Conservation (phyloP, 37 sponge, comb jelly and placozoan genomes). For the Tethya wilhelma region DNA sequence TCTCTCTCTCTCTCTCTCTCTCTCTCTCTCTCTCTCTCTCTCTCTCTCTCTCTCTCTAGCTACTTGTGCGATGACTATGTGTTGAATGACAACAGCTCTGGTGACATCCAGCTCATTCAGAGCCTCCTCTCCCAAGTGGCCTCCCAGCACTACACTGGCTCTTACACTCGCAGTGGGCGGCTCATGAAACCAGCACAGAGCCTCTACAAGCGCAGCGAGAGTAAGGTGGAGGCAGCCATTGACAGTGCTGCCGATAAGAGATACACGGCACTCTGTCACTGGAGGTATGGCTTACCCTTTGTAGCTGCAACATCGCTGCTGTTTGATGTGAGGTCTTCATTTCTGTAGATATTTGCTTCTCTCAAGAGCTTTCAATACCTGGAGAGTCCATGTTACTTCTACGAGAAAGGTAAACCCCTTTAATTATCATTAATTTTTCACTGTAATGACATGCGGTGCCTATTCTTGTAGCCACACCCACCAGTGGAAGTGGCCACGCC, state of each 20-base stretch:
- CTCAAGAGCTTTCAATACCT: neutral
- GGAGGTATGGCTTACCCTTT: constrained; percentile 21
- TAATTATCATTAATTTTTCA: neutral
- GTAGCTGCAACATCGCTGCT: neutral
- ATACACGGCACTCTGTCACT: constrained; percentile 59
- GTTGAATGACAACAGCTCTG: constrained; percentile 31
- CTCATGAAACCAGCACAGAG: constrained; percentile 40
- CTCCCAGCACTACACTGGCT: constrained; percentile 57
- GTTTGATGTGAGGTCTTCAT: neutral
- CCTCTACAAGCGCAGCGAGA: constrained; percentile 31
- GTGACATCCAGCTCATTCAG: constrained; percentile 49
- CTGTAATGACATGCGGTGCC: constrained; percentile 42
- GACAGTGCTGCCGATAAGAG: constrained; percentile 53
- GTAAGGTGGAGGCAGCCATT: constrained; percentile 54
- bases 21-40: too few relatives aligned
- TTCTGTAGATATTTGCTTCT: neutral
- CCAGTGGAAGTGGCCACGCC: constrained; percentile 17
- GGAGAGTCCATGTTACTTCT: neutral
- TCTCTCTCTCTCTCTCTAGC: too few relatives aligned
- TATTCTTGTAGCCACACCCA: constrained; percentile 45
- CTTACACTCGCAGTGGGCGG: constrained; percentile 55
- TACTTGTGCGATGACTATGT: constrained; percentile 64
- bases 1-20: too few relatives aligned
- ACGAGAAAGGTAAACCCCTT: neutral
- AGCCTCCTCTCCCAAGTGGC: constrained; percentile 48